Evolutionary conservation across 2,113 vertebrate genomes (phyloP).

Genomic region (Calidris pygmaea): DNA sequence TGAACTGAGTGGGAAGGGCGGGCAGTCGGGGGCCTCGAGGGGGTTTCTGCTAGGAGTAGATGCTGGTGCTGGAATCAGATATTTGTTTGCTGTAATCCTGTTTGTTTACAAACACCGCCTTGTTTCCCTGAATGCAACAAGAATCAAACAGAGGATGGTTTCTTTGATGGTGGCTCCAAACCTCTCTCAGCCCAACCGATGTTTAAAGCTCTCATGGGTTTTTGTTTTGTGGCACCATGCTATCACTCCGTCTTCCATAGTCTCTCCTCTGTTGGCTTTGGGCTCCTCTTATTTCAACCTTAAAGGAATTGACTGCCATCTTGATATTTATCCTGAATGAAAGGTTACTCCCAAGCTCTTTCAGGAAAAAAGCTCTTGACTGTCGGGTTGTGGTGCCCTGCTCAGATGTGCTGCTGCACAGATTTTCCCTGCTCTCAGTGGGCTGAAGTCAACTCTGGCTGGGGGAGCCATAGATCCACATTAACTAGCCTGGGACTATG

Average conservation of each 20-base stretch:
- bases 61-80: not conserved
- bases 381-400: not conserved
- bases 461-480: not conserved
- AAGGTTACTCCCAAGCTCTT: not conserved
- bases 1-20: not conserved
- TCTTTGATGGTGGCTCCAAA: not conserved
- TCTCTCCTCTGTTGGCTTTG: not conserved
- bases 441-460: not conserved
- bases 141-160: not conserved
- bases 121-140: not conserved
- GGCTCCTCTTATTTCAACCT: not conserved
- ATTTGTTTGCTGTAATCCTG: not conserved
- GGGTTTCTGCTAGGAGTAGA: not conserved
- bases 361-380: not conserved
- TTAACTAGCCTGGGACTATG: not conserved
- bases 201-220: not conserved
- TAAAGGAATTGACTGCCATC: not conserved
- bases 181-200: not conserved
- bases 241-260: not conserved
- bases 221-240: not conserved
- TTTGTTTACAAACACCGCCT: not conserved
- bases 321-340: accelerated
- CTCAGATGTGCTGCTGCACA: not conserved
- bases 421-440: not conserved
- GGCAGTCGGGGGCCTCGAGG: not conserved